Evolutionary conservation across 2,797 vertebrate genomes (phyloP).

Genomic region (Labroides dimidiatus): DNA sequence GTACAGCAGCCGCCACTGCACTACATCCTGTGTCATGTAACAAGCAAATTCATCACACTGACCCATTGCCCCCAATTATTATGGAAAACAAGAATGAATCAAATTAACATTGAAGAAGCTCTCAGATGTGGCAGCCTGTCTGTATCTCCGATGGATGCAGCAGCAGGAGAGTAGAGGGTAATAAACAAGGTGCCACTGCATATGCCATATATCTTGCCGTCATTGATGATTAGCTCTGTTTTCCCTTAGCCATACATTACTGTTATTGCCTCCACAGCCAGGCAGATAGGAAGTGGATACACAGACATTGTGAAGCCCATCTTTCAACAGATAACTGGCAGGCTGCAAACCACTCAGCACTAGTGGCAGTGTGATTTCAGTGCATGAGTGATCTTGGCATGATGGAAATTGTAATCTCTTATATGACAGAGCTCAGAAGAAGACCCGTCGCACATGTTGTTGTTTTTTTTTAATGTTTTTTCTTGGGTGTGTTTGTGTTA

Average conservation of each 20-base stretch:
- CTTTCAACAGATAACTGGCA: conserved; percentile 83
- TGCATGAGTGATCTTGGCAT: conserved; percentile 76
- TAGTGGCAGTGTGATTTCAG: conserved; percentile 66
- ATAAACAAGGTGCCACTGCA: conserved; percentile 84
- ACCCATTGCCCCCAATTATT: conserved; percentile 83
- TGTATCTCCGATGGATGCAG: conserved; percentile 64
- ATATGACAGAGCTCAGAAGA: conserved; percentile 62
- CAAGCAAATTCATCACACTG: conserved; percentile 77
- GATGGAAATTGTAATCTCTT: conserved; percentile 76
- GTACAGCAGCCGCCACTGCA: conserved; percentile 47
- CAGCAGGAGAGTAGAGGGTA: conserved; percentile 68
- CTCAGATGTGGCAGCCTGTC: conserved; percentile 66
- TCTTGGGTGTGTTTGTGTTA: conserved; percentile 28
- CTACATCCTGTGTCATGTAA: conserved; percentile 78
- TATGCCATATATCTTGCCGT: conserved; percentile 87
- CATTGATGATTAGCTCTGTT: conserved; percentile 88
- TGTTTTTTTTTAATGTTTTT: conserved; percentile 41
- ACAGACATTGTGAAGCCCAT: conserved; percentile 82
- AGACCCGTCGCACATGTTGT: conserved; percentile 25
- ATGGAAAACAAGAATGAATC: conserved; percentile 84
- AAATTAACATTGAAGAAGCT: conserved; percentile 81
- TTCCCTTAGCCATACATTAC: conserved; percentile 87
- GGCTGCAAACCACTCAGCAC: conserved; percentile 81
- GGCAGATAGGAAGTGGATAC: conserved; percentile 84
- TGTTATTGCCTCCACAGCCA: conserved; percentile 83